These are phyloP conservation scores for Brachionus asplanchnoidis DNA, from an alignment of 1,140 invertebrate genomes.

Conservation along the genomic window DNA sequence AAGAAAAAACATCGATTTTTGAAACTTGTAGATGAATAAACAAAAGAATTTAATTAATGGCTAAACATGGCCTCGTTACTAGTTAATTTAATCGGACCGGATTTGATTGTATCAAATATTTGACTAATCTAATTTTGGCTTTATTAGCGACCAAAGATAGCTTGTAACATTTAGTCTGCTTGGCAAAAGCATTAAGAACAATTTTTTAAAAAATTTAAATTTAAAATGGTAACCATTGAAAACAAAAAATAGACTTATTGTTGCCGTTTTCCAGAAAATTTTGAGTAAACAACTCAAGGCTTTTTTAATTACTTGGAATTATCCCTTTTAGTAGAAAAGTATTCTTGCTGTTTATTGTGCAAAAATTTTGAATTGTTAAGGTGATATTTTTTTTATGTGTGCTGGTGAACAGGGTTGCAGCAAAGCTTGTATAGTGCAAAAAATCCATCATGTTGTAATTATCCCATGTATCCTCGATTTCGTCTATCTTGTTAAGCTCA, in stretches of 20 bases:
- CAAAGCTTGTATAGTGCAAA: background rate
- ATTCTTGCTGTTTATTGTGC: background rate
- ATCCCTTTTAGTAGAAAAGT: background rate
- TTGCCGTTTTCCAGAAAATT: background rate
- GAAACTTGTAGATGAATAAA: background rate
- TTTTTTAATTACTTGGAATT: constrained; percentile 7
- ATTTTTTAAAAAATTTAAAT: background rate
- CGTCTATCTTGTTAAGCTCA: background rate
- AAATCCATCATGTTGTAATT: background rate
- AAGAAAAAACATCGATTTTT: background rate
- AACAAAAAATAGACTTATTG: background rate
- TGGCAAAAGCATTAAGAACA: background rate
- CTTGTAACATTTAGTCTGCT: background rate
- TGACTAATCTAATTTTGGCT: constrained; percentile 1
- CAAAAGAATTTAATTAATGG: background rate
- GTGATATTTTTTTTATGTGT: constrained; percentile 5
- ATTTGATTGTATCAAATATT: background rate
- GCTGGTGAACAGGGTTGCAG: background rate
- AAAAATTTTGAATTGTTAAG: background rate
- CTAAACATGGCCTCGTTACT: background rate
- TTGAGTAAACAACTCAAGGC: background rate
- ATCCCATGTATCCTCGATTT: background rate
- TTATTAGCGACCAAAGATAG: background rate
- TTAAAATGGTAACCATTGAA: background rate
- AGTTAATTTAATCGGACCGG: background rate